phyloP scores from a whole-genome alignment of 1,140 invertebrate genomes.

The Bombus pyrosoma region DNA sequence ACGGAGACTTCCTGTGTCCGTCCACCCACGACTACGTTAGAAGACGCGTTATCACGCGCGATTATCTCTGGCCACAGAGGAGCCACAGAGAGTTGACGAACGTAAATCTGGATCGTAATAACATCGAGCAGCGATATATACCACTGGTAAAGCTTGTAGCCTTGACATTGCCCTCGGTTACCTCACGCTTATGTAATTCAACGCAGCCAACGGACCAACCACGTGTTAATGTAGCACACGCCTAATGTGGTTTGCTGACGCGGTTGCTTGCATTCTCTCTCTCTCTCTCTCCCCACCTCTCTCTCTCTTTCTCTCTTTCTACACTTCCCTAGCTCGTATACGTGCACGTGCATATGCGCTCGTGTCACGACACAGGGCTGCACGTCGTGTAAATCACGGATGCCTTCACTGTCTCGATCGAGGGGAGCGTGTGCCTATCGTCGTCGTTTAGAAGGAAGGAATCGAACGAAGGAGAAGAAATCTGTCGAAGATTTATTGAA shows the following conservation, averaged over 20 bases:
- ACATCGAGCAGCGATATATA: background rate
- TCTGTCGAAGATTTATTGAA: background rate
- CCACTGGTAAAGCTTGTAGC: slow-evolving; percentile 31
- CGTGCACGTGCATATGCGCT: background rate
- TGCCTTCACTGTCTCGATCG: slow-evolving; percentile 27
- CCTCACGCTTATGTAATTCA: slow-evolving; percentile 60
- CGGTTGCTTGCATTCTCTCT: slow-evolving; percentile 30
- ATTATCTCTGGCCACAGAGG: background rate
- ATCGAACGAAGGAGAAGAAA: background rate
- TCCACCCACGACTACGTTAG: background rate
- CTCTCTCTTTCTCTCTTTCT: background rate
- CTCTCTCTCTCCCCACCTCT: background rate
- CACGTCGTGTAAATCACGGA: slow-evolving; percentile 14
- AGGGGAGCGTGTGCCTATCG: background rate
- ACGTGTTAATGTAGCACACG: slow-evolving; percentile 62
- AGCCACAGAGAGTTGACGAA: background rate
- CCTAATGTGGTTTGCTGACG: slow-evolving; percentile 57
- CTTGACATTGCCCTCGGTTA: slow-evolving; percentile 69
- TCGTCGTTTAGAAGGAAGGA: background rate
- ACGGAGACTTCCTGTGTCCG: background rate
- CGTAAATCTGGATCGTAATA: background rate
- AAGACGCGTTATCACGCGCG: background rate
- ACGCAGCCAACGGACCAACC: slow-evolving; percentile 52
- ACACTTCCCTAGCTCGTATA: background rate
- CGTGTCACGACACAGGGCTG: background rate